Base-by-base conservation (phyloP, 1,140 invertebrate genomes). In the Neuroterus valhalla region DNA sequence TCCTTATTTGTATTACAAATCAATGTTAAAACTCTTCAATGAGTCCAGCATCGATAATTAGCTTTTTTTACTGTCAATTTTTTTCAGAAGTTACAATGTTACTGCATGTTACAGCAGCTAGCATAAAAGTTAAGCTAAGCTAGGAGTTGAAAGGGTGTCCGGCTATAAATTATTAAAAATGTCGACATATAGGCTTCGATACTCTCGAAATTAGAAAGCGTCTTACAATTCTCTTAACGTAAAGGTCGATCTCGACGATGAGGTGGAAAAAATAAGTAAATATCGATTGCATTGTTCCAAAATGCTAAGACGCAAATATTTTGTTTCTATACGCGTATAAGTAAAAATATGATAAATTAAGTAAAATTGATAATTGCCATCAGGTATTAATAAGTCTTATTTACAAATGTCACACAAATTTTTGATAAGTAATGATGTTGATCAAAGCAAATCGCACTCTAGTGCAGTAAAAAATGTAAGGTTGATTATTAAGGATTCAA, bases 21-120 rank as follows among this genome's bases (percentile, higher is more conserved):
- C 21, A 31, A 12, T 62, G 52, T 31, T 23, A 62, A 62, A 26
- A 26, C 15, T 50, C 23, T 23, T 62, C 52, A 62, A 62, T 15
- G 3, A 31, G 23, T 26, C 50, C 23, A 23, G 21, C 19, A 21
- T 14, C 50, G 50, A 55, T 50, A n/a, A n/a, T 50, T 50, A 23
- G 2, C 11, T 15, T 62, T 62, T 1, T 62, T 62, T 62, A 15
- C 31, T 10, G 6, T 62, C 3, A 62, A 62, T 26, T 26, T 31
- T 62, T 31, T 26, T 62, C 52, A 26, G 23, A 15, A 62, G 52
- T 55, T 55, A 52, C 21, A 55, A 55, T 23, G 21, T 11, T 21
- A 55, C 50, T 55, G 50, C 50, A 55, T 55, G 50, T 12, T 55
- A 23, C 50, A n/a, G n/a, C n/a, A n/a, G n/a, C n/a, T n/a, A n/a